Conservation (phyloP, 2,113 vertebrate species). For the Oreotrochilus melanogaster region DNA sequence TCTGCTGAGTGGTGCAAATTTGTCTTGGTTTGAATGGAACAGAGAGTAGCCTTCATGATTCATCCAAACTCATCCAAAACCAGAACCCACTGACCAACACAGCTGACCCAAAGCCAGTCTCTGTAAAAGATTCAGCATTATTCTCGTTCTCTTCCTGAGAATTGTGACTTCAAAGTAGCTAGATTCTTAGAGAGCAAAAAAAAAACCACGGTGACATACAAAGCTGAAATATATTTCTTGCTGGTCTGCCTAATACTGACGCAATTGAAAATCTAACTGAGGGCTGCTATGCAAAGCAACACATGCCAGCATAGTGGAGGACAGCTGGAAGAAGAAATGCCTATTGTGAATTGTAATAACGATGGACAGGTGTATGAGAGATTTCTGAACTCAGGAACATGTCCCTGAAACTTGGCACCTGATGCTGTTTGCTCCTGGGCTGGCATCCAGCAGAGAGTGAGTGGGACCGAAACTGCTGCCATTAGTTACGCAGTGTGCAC, state of each 20-base stretch:
- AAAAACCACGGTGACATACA: background rate
- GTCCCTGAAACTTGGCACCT: constrained; percentile 34
- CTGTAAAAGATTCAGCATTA: background rate
- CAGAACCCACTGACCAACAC: background rate
- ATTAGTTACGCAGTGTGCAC: background rate
- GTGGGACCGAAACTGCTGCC: background rate
- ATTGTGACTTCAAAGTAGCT: background rate
- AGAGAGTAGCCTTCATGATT: background rate
- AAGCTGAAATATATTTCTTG: background rate
- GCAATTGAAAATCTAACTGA: background rate
- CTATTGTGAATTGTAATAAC: constrained; percentile 18
- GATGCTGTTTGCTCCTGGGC: constrained; percentile 17
- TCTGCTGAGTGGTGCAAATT: background rate
- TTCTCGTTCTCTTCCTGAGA: background rate
- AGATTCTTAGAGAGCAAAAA: background rate
- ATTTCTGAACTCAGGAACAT: background rate
- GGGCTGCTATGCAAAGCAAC: background rate
- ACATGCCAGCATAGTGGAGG: background rate
- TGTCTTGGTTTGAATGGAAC: background rate
- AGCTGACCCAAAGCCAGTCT: background rate
- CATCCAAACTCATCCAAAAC: background rate
- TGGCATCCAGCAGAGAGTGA: constrained; percentile 25
- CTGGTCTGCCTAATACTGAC: background rate
- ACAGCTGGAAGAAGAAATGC: constrained; percentile 39
- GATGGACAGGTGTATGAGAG: constrained; percentile 38